Conservation (phyloP, 2,797 vertebrate species). For the Carapus acus region DNA sequence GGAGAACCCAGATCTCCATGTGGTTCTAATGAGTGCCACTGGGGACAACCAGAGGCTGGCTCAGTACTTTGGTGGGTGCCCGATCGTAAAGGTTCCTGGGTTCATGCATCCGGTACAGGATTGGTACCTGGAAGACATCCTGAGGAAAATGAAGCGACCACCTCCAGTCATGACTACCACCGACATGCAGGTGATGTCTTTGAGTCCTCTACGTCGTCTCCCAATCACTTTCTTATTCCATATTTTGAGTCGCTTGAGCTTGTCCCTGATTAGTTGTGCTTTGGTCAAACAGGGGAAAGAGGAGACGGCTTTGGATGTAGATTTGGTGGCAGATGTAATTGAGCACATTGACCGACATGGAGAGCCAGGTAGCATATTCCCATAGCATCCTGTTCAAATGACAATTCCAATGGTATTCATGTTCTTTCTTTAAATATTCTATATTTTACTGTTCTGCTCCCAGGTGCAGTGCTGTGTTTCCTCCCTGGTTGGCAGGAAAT, state of each 20-base stretch:
- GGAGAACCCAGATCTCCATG: slow-evolving; percentile 78
- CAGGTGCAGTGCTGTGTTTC: slow-evolving; percentile 95
- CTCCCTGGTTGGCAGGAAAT: slow-evolving; percentile 98
- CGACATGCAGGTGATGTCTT: slow-evolving; percentile 25
- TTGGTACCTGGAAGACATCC: slow-evolving; percentile 86
- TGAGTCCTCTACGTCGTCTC: not conserved
- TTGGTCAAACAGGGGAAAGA: slow-evolving; percentile 52
- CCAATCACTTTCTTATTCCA: not conserved
- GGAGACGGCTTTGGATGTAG: slow-evolving; percentile 75
- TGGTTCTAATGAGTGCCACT: slow-evolving; percentile 94
- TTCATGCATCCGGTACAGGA: slow-evolving; percentile 93
- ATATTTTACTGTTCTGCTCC: too few relatives aligned
- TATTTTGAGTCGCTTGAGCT: not conserved
- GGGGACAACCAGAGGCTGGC: slow-evolving; percentile 87
- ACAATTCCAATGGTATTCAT: too few relatives aligned
- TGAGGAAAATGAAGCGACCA: slow-evolving; percentile 75
- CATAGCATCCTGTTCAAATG: too few relatives aligned
- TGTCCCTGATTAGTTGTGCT: not conserved
- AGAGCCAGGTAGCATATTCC: slow-evolving; percentile 77
- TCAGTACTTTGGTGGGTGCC: slow-evolving; percentile 84
- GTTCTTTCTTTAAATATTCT: not conserved
- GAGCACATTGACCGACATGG: slow-evolving; percentile 81
- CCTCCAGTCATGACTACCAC: not conserved
- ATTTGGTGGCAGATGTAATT: slow-evolving; percentile 84
- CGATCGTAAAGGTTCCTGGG: slow-evolving; percentile 85